Percentiles rank a stretch among this genome's conserved stretches.
These are phyloP conservation scores for Lacerta agilis DNA, from an alignment of 2,797 vertebrate genomes.

Conservation along the genomic window DNA sequence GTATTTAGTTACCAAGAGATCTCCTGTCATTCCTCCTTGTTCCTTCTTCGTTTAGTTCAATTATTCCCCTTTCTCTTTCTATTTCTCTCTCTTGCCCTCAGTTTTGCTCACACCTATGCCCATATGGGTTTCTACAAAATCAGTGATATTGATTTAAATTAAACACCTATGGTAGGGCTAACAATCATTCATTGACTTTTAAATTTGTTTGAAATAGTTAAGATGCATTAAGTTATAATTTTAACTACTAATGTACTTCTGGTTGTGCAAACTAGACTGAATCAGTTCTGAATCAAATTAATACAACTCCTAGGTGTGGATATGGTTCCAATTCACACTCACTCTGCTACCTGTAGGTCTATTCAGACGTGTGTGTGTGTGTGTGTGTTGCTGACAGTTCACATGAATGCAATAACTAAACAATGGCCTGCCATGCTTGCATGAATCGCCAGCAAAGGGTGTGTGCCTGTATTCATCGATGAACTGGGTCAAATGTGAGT, in stretches of 20 bases:
- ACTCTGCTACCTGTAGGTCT: background rate
- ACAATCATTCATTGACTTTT: constrained; percentile 26
- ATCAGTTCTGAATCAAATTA: background rate
- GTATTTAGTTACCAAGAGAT: background rate
- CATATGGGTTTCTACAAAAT: constrained; percentile 2
- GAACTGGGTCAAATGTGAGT: background rate
- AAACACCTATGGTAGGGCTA: constrained; percentile 56
- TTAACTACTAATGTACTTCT: background rate
- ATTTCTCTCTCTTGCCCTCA: background rate
- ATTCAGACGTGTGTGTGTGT: background rate
- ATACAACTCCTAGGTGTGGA: background rate
- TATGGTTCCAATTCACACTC: background rate
- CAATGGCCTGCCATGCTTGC: background rate
- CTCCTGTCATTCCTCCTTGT: constrained; percentile 30
- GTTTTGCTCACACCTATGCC: constrained; percentile 17
- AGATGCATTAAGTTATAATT: background rate
- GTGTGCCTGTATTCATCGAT: background rate
- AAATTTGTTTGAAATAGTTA: constrained; percentile 21
- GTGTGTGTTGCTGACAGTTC: background rate
- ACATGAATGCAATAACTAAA: background rate
- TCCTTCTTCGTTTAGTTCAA: constrained; percentile 43
- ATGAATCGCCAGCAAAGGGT: background rate
- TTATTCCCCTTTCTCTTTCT: constrained; percentile 42
- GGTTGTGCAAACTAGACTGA: background rate
- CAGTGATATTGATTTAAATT: constrained; percentile 59